Base-by-base conservation (phyloP, 1,140 invertebrate genomes). In the Spodoptera litura region DNA sequence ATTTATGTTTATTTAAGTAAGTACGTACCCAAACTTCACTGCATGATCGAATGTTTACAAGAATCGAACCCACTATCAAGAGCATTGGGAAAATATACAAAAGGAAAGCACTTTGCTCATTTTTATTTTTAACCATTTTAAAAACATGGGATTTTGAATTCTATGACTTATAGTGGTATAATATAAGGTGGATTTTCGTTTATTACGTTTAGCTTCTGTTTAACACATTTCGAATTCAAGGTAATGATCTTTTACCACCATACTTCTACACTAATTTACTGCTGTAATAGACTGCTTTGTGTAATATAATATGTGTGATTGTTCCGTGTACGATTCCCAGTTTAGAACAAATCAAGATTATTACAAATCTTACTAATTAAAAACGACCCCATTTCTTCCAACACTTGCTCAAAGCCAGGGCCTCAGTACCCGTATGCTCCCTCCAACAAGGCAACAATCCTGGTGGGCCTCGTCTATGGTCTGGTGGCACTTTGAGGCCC, bases 1-100 rank as follows among this genome's bases (percentile, higher is more conserved):
- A 71, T 55, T 55, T 5, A 20, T 71, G 68, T 71, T 71, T 71
- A 27, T 56, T 71, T 71, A 38, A 56, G 52, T 71, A 68, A 68
- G 66, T 53, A 70, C 49, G 66, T 53, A 70, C 66, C 49, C 53
- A n/a, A 53, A 70, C 52, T 52, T 31, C 66, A 49, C 66, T 12
- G 31, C 12, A 38, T n/a, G 38, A 55, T 12, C n/a, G 31, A 35
- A 35, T 71, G 31, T 71, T 56, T 71, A 56, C 12, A 12, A 13
- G 51, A 56, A 31, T 71, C n/a, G 66, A 70, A 70, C 35, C 25
- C 11, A 56, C 68, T 56, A 56, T 20, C 52, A 27, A 56, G 20
- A 71, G 20, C 11, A 15, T 56, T 5, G 12, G 12, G 9, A 38
- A 71, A 71, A 71, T 71, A 56, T 56, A 71, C 68, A 71, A 38